phyloP scores from a whole-genome alignment of 2,888 invertebrate species.

The Nasonia oneida region DNA sequence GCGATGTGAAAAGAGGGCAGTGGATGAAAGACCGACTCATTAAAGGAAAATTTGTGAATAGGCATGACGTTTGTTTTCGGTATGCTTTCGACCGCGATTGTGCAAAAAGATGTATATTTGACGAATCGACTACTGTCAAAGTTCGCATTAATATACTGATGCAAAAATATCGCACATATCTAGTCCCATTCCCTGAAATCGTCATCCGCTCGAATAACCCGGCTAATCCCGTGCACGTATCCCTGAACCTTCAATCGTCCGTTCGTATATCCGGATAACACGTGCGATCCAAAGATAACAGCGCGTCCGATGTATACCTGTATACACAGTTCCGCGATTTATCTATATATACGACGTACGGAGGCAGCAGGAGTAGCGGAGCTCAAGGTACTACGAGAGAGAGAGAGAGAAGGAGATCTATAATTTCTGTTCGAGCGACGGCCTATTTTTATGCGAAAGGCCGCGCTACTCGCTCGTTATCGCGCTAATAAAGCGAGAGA shows the following conservation, averaged over 20 bases:
- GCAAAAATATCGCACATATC: too few relatives aligned
- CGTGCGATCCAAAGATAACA: slow-evolving; percentile 17
- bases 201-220: neutral
- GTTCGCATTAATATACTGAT: neutral
- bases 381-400: slow-evolving; percentile 35
- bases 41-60: neutral
- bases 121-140: neutral
- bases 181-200: neutral
- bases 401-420: slow-evolving; percentile 2
- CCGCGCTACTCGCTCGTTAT: slow-evolving; percentile 48
- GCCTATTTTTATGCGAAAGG: slow-evolving; percentile 61
- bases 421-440: slow-evolving; percentile 44
- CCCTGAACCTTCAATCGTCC: neutral
- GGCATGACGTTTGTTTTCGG: too few relatives aligned
- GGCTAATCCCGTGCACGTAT: neutral
- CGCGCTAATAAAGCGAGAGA: slow-evolving; percentile 58
- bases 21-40: neutral
- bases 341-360: neutral
- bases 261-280: neutral
- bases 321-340: neutral
- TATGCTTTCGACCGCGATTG: too few relatives aligned
- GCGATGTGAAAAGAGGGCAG: neutral
- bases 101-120: neutral
- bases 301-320: neutral
- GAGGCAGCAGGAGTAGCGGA: neutral